These are phyloP conservation scores for Tokudaia muenninki DNA, from an alignment of 2,797 vertebrate species.

Conservation along the genomic window DNA sequence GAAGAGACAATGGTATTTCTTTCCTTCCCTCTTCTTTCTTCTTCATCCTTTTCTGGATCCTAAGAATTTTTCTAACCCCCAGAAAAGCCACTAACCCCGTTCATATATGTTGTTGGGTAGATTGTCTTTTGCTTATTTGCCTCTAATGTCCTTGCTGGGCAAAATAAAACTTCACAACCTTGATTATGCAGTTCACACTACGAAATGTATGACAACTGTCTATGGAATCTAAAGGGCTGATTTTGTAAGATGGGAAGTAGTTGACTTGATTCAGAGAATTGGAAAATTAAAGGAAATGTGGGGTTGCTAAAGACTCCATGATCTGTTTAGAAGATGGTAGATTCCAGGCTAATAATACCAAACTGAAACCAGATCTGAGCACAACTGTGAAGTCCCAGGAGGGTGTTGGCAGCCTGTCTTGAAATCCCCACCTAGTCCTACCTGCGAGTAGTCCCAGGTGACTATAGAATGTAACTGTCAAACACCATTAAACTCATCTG, in stretches of 20 bases:
- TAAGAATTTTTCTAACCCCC: neutral
- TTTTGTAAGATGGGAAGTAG: conserved; percentile 26
- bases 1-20: too few species aligned
- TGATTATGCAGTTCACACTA: neutral
- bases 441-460: neutral
- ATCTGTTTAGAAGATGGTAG: neutral
- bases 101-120: rapidly evolving
- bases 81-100: neutral
- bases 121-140: neutral
- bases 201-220: conserved; percentile 54
- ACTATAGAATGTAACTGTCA: neutral
- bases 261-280: neutral
- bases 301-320: neutral
- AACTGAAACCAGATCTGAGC: neutral
- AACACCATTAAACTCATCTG: neutral
- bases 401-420: neutral
- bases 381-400: rapidly evolving
- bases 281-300: neutral
- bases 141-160: neutral
- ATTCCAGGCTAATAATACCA: neutral
- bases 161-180: conserved; percentile 50
- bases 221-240: conserved; percentile 51
- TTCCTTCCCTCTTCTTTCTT: neutral
- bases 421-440: neutral
- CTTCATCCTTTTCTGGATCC: neutral